Base-by-base conservation (phyloP, 2,797 vertebrate species). In the Lutjanus campechanus region DNA sequence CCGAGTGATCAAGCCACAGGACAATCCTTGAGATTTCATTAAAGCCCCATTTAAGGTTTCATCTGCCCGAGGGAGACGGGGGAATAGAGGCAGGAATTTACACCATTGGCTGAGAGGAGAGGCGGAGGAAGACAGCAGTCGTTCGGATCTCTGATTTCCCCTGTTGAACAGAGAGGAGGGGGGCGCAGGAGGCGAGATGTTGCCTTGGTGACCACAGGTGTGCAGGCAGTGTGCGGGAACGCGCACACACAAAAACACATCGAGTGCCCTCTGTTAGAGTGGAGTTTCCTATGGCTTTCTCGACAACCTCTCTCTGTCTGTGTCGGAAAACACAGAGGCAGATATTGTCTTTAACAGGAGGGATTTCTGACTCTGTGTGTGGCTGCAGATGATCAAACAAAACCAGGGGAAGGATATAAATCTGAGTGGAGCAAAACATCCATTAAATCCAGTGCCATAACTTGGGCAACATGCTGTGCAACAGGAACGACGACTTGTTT, bases 1-100 rank as follows among this genome's bases (percentile, higher is more conserved):
- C 59, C 2, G 20, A 74, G 72, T 83, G 89, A 92, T 91, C 85
- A 84, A 86, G 85, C 85, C 85, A 79, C 76, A 77, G 86, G 86
- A 92, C 90, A 80, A 91, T 89, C 85, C 83, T 72, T 8, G 73
- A 89, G 90, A 93, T 93, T 92, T 93, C 63, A 93, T 93, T 92
- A 91, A 91, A 87, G 76, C 85, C 81, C 84, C 88, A 88, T 92
- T 94, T 91, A 90, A 88, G 75, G 89, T 87, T 88, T 75, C 69
- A 78, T 89, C 74, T 81, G 77, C 88, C 88, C 72, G 43, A 16
- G 76, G 79, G 82, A 87, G 76, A 77, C 67, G 47, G 22, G 61
- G 69, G 59, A 77, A 73, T 47, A 44, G 69, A 66, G 54, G 81
- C 43, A 47, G 73, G 83, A 82, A 86, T 87, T 58, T 83, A 75